phyloP scores from a whole-genome alignment of 2,797 vertebrate species.

The Streptopelia turtur region DNA sequence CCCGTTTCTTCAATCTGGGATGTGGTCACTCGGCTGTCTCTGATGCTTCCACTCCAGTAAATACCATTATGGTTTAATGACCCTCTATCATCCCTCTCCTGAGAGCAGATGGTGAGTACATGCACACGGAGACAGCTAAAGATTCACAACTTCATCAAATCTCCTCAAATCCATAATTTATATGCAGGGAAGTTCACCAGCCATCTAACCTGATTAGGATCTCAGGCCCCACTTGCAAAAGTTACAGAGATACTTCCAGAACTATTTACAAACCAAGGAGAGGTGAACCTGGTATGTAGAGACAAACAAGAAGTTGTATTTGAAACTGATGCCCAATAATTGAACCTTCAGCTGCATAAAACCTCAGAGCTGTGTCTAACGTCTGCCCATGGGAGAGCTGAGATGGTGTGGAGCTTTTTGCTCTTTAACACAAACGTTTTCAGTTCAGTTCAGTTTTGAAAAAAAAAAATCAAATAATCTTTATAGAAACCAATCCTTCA shows the following conservation, averaged over 20 bases:
- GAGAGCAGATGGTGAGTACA: neutral
- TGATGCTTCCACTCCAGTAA: neutral
- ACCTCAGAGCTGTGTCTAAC: neutral
- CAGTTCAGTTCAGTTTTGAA: neutral
- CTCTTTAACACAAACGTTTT: neutral
- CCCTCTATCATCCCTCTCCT: neutral
- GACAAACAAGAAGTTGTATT: neutral
- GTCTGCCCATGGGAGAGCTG: neutral
- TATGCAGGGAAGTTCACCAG: neutral
- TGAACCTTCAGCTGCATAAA: neutral
- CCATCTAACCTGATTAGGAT: neutral
- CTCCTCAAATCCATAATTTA: slow-evolving; percentile 23
- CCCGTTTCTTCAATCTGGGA: slow-evolving; percentile 4
- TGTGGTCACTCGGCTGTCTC: slow-evolving; percentile 18
- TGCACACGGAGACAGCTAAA: neutral
- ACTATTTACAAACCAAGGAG: neutral
- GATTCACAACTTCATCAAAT: neutral
- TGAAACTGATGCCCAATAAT: neutral
- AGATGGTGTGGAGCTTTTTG: rapidly evolving
- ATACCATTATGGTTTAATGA: slow-evolving; percentile 16
- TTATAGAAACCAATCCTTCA: neutral
- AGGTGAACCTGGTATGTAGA: neutral
- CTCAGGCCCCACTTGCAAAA: neutral
- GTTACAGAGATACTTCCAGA: neutral
- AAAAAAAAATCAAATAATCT: neutral